These are phyloP conservation scores for Bursaphelenchus mucronatus DNA, from an alignment of 1,140 invertebrate species.

Conservation along the genomic window DNA sequence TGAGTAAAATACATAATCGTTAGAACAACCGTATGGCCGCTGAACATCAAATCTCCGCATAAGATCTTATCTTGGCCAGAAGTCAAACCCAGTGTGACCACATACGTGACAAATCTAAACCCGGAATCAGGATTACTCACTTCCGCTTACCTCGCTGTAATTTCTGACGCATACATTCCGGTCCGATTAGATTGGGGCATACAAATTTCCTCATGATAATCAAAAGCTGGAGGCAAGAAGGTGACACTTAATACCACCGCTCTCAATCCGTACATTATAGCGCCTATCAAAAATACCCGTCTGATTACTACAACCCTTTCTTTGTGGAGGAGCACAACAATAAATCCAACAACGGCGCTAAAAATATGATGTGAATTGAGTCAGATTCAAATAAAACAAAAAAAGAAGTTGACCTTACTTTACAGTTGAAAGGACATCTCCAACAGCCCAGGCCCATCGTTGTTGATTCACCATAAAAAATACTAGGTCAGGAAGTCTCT, in stretches of 20 bases:
- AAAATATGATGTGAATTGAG: slow-evolving; percentile 20
- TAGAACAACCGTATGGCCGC: slow-evolving; percentile 57
- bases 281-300: slow-evolving; percentile 50
- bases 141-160: slow-evolving; percentile 43
- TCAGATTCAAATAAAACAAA: slow-evolving; percentile 16
- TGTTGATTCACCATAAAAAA: slow-evolving; percentile 58
- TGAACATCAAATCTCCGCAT: slow-evolving; percentile 57
- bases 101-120: slow-evolving; percentile 54
- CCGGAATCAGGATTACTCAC: neutral
- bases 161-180: slow-evolving; percentile 51
- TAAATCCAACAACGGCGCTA: slow-evolving; percentile 55
- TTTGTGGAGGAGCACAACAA: slow-evolving; percentile 52
- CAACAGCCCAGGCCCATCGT: slow-evolving; percentile 59
- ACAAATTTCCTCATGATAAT: slow-evolving; percentile 59
- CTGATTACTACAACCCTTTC: slow-evolving; percentile 54
- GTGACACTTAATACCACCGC: slow-evolving; percentile 57
- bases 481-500: slow-evolving; percentile 52
- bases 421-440: slow-evolving; percentile 58
- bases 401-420: slow-evolving; percentile 39
- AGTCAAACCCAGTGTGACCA: slow-evolving; percentile 60
- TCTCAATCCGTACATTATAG: slow-evolving; percentile 41
- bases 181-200: slow-evolving; percentile 56
- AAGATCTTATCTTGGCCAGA: slow-evolving; percentile 59
- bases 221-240: slow-evolving; percentile 53
- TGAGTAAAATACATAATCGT: slow-evolving; percentile 61